phyloP scores from a whole-genome alignment of 2,888 invertebrate genomes.

The Belgica antarctica region DNA sequence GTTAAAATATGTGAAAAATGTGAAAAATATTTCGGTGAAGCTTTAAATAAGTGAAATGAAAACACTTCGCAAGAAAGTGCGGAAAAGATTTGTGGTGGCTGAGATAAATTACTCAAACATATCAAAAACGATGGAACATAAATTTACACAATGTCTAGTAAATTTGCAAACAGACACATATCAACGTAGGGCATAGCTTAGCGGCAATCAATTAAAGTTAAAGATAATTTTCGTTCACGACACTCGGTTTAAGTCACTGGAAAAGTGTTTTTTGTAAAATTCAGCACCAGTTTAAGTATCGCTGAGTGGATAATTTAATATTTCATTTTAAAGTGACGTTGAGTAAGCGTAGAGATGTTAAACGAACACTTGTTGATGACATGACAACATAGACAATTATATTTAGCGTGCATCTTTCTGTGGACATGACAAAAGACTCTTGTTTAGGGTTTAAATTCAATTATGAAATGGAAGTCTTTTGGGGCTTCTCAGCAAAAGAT shows the following conservation, averaged over 20 bases:
- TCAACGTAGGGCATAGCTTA: neutral
- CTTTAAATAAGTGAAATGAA: slow-evolving; percentile 37
- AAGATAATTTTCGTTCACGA: too few species aligned
- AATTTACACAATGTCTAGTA: too few species aligned
- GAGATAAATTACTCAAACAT: neutral
- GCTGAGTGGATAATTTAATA: too few species aligned
- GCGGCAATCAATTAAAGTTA: neutral
- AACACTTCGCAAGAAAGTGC: slow-evolving; percentile 11
- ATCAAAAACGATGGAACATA: too few species aligned
- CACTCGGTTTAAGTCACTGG: too few species aligned
- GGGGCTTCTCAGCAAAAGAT: neutral
- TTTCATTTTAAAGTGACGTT: too few species aligned
- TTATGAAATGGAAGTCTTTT: too few species aligned
- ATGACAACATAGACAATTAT: slow-evolving; percentile 10
- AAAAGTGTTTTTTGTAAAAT: too few species aligned
- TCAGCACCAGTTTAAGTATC: too few species aligned
- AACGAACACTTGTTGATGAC: slow-evolving; percentile 37
- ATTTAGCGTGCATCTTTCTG: slow-evolving; percentile 5
- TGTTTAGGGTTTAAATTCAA: neutral
- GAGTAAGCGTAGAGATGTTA: slow-evolving; percentile 27
- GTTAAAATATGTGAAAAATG: slow-evolving; percentile 37
- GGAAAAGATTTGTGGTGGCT: neutral
- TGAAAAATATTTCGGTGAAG: slow-evolving; percentile 42
- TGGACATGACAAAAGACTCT: neutral
- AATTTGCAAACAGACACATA: neutral